These are phyloP conservation scores for Apotomis betuletana DNA, from an alignment of 2,888 invertebrate species.

Conservation along the genomic window DNA sequence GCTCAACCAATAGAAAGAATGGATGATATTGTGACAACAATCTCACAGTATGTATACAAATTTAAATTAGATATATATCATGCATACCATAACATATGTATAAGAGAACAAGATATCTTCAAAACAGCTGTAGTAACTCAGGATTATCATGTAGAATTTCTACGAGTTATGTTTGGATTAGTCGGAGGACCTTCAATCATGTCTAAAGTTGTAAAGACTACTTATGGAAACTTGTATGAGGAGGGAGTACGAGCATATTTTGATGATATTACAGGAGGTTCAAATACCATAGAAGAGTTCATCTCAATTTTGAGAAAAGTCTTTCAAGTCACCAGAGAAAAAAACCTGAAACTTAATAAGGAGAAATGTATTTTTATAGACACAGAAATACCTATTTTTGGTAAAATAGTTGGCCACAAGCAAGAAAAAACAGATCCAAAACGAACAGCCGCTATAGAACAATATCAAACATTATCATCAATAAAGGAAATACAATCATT, in stretches of 20 bases:
- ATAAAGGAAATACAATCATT: slow-evolving; percentile 10
- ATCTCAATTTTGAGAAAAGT: slow-evolving; percentile 15
- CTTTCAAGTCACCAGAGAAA: slow-evolving; percentile 29
- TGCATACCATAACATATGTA: slow-evolving; percentile 26
- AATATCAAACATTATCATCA: slow-evolving; percentile 3
- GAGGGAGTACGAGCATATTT: slow-evolving; percentile 26
- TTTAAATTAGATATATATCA: slow-evolving; percentile 33
- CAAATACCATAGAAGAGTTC: slow-evolving; percentile 13
- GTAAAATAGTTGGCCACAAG: slow-evolving; percentile 15
- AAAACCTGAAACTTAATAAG: slow-evolving; percentile 31
- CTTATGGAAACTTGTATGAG: slow-evolving; percentile 19
- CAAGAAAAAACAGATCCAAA: slow-evolving; percentile 25
- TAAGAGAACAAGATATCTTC: slow-evolving; percentile 16
- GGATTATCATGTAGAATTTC: slow-evolving; percentile 30
- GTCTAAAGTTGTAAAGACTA: slow-evolving; percentile 29
- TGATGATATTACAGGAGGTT: slow-evolving; percentile 32
- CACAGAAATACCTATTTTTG: slow-evolving; percentile 30
- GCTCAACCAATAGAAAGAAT: slow-evolving; percentile 20
- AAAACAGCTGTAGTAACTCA: slow-evolving; percentile 29
- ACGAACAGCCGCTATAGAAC: slow-evolving; percentile 10
- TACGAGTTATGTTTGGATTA: slow-evolving; percentile 26
- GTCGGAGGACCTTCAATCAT: slow-evolving; percentile 33
- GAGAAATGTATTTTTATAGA: slow-evolving; percentile 33
- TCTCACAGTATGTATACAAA: slow-evolving; percentile 26
- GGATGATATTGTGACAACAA: slow-evolving; percentile 25